Evolutionary conservation across 2,113 vertebrate genomes (phyloP).

Genomic region (Symphodus melops): DNA sequence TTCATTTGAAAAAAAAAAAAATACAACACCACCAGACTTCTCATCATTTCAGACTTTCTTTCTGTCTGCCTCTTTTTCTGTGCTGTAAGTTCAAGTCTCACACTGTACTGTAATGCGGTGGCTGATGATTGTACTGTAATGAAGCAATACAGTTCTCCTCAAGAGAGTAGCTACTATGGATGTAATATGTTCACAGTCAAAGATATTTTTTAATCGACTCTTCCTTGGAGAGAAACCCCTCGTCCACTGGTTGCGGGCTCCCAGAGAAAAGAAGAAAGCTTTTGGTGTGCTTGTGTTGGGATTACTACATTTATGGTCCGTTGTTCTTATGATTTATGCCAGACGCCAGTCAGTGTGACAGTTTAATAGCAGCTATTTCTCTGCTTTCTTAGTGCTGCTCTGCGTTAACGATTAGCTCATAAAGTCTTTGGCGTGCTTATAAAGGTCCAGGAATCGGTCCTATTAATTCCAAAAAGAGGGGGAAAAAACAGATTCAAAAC

Average conservation of each 20-base stretch:
- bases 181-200: slow-evolving; percentile 46
- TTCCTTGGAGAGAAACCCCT: slow-evolving; percentile 74
- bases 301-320: slow-evolving; percentile 70
- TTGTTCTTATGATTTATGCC: slow-evolving; percentile 77
- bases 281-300: slow-evolving; percentile 60
- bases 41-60: not conserved
- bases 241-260: slow-evolving; percentile 46
- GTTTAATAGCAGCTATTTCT: slow-evolving; percentile 73
- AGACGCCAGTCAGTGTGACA: slow-evolving; percentile 70
- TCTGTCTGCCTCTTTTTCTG: slow-evolving; percentile 18
- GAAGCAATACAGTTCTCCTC: slow-evolving; percentile 68
- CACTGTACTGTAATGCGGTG: slow-evolving; percentile 51
- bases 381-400: slow-evolving; percentile 67
- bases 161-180: slow-evolving; percentile 41
- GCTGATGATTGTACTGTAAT: slow-evolving; percentile 68
- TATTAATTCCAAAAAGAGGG: slow-evolving; percentile 49
- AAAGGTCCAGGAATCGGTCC: slow-evolving; percentile 49
- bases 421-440: slow-evolving; percentile 66
- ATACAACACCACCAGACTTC: slow-evolving; percentile 6
- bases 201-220: slow-evolving; percentile 51
- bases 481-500: slow-evolving; percentile 34
- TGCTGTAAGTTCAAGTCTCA: slow-evolving; percentile 20
- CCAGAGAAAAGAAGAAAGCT: slow-evolving; percentile 36
- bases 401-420: slow-evolving; percentile 74
- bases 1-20: not conserved